Evolutionary conservation across 2,113 vertebrate species (phyloP).

Genomic region (Tapirus terrestris): DNA sequence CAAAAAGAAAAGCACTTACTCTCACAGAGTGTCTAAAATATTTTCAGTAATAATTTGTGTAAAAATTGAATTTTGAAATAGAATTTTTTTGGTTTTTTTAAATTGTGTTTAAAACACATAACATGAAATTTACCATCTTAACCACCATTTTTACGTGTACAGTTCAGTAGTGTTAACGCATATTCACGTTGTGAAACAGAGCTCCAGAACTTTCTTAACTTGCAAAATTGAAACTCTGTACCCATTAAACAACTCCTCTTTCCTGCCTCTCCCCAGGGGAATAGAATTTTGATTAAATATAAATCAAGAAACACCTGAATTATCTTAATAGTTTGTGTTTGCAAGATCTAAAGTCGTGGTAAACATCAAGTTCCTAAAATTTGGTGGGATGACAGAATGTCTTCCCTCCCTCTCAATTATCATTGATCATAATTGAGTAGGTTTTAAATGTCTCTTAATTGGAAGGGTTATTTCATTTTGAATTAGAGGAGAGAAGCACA

Average conservation of each 20-base stretch:
- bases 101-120: constrained; percentile 4
- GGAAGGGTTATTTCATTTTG: constrained; percentile 43
- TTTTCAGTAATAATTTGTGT: constrained; percentile 65
- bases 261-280: background rate
- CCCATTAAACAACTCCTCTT: background rate
- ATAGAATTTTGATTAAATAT: constrained; percentile 14
- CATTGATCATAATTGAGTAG: background rate
- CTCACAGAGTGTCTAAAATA: constrained; percentile 43
- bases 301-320: constrained; percentile 42
- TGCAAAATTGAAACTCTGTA: background rate
- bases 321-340: constrained; percentile 28
- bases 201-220: background rate
- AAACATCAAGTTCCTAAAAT: background rate
- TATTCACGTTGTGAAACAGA: constrained; percentile 7
- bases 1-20: constrained; percentile 59
- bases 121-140: constrained; percentile 1
- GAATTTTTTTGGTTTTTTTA: constrained; percentile 12
- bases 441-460: constrained; percentile 49
- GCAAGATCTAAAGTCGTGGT: background rate
- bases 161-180: background rate
- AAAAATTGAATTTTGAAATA: constrained; percentile 51
- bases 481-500: constrained; percentile 31
- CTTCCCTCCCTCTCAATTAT: background rate
- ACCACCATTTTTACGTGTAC: background rate
- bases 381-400: background rate